Conservation (phyloP, 1,140 invertebrate species). For the Scaptomyza graminum region DNA sequence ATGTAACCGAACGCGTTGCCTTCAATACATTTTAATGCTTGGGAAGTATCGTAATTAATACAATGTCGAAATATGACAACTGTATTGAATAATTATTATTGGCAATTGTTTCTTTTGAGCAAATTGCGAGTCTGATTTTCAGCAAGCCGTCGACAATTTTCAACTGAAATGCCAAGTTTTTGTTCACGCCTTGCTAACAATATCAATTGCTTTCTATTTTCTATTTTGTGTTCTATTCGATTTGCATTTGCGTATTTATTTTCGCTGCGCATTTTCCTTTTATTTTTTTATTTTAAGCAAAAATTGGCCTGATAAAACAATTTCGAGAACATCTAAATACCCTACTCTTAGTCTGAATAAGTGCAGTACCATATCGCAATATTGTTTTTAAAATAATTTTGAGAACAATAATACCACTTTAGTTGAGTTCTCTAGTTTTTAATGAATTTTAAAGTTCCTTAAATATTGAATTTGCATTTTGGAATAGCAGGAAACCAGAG, state of each 20-base stretch:
- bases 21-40: constrained; percentile 22
- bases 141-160: constrained; percentile 68
- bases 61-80: neutral
- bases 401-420: too few species aligned
- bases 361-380: neutral
- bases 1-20: neutral
- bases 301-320: constrained; percentile 17
- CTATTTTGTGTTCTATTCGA: constrained; percentile 79
- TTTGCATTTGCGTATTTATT: constrained; percentile 77
- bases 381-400: too few species aligned
- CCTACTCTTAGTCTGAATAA: neutral
- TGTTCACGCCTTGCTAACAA: constrained; percentile 58
- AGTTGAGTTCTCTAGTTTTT: too few species aligned
- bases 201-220: constrained; percentile 82
- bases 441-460: too few species aligned
- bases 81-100: neutral
- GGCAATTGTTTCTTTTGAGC: neutral
- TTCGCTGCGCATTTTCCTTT: constrained; percentile 55
- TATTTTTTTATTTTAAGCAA: constrained; percentile 60
- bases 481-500: too few species aligned
- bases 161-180: constrained; percentile 75
- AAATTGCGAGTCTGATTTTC: constrained; percentile 49
- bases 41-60: neutral
- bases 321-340: neutral
- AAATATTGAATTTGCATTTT: too few species aligned